phyloP scores from a whole-genome alignment of 2,888 invertebrate species.

The Noctua janthina region DNA sequence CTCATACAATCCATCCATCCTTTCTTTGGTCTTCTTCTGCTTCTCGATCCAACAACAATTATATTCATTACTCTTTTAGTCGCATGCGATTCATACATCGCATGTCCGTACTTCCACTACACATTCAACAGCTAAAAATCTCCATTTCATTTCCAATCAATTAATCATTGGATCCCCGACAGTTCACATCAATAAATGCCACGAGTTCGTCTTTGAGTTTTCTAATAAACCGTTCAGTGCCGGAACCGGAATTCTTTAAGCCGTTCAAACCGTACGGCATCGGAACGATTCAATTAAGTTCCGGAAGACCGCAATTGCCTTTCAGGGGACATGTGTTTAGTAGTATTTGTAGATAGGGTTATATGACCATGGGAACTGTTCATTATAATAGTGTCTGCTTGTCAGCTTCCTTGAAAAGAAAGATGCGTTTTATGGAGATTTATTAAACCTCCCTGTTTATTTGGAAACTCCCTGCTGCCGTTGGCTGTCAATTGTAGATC shows the following conservation, averaged over 20 bases:
- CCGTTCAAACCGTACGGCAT: constrained; percentile 52
- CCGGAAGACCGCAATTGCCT: constrained; percentile 20
- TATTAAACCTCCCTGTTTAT: too few species aligned
- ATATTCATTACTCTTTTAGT: too few species aligned
- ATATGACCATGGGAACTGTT: background rate
- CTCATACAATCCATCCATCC: too few species aligned
- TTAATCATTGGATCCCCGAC: constrained; percentile 32
- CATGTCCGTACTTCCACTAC: too few species aligned
- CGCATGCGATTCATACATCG: too few species aligned
- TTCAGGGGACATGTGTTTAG: background rate
- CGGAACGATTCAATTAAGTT: constrained; percentile 66
- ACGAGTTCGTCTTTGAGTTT: constrained; percentile 34
- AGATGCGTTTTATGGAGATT: background rate
- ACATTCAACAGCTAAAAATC: background rate
- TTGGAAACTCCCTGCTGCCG: too few species aligned
- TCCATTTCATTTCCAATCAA: constrained; percentile 14
- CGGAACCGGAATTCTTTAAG: constrained; percentile 62
- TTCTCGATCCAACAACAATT: too few species aligned
- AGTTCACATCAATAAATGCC: constrained; percentile 55
- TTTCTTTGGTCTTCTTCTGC: too few species aligned
- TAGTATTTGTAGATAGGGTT: background rate
- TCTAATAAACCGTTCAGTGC: constrained; percentile 59
- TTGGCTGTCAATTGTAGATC: too few species aligned
- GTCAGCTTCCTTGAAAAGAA: background rate
- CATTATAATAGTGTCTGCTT: background rate